phyloP scores from a whole-genome alignment of 2,797 vertebrate species.

The Poeciliopsis infans region DNA sequence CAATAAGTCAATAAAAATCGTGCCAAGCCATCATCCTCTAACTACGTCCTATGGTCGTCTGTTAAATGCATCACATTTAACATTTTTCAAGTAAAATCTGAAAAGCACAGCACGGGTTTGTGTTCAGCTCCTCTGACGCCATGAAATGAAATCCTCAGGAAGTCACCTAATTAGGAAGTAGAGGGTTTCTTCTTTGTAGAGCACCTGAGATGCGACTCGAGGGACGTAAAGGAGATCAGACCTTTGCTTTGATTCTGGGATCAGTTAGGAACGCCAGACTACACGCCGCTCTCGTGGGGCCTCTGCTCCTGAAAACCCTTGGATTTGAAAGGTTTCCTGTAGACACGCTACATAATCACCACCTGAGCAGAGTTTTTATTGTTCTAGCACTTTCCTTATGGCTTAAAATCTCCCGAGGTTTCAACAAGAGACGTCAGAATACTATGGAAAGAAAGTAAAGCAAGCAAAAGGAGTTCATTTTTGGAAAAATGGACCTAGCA shows the following conservation, averaged over 20 bases:
- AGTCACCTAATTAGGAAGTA: slow-evolving; percentile 13
- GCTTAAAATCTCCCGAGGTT: background rate
- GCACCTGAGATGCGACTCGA: background rate
- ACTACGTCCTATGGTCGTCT: no score
- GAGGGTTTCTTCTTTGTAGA: background rate
- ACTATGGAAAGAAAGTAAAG: background rate
- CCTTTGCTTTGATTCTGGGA: slow-evolving; percentile 5
- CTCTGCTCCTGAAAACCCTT: background rate
- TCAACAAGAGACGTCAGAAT: background rate
- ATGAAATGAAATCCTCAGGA: background rate
- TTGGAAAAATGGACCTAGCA: background rate
- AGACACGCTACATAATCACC: slow-evolving; percentile 8
- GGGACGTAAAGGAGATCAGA: slow-evolving; percentile 39
- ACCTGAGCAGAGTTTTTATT: background rate
- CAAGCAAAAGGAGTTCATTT: background rate
- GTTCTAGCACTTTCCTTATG: background rate
- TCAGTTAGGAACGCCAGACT: background rate
- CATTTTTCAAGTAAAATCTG: background rate
- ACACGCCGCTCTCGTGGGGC: background rate
- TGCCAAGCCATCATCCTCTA: no score
- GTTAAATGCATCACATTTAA: background rate
- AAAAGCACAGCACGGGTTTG: background rate
- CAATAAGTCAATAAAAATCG: no score
- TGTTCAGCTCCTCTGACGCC: background rate
- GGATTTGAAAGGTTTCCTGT: background rate